A percentile compares a stretch with the other conserved stretches of the same genome.
Evolutionary conservation across 2,888 invertebrate genomes (phyloP).

Genomic region (Syritta pipiens): DNA sequence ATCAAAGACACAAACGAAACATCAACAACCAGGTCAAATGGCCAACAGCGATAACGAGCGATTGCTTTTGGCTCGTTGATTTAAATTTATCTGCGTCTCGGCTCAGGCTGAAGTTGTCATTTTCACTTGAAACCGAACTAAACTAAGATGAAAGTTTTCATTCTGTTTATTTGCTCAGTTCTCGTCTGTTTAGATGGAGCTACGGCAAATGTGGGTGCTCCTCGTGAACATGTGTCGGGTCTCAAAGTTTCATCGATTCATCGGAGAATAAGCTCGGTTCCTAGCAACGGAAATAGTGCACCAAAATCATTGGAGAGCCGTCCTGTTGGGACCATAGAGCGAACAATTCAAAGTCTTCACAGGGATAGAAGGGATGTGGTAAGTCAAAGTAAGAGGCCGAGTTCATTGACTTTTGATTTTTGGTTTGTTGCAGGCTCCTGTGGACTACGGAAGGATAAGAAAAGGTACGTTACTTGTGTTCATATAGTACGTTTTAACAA

Average conservation of each 20-base stretch:
- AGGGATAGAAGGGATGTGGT: conserved; percentile 14
- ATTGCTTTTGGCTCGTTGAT: neutral
- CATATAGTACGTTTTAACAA: neutral
- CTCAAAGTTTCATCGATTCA: conserved; percentile 35
- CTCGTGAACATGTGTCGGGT: neutral
- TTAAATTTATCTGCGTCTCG: conserved; percentile 3
- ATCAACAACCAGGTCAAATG: conserved; percentile 38
- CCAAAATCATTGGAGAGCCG: conserved; percentile 7
- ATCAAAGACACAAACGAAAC: neutral
- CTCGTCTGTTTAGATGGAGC: conserved; percentile 10
- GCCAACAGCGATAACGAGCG: conserved; percentile 33
- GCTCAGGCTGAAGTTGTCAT: conserved; percentile 22
- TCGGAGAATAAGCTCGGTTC: conserved; percentile 27
- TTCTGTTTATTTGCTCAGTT: neutral
- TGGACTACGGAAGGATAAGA: conserved; percentile 5
- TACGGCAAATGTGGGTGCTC: neutral
- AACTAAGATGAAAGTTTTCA: conserved; percentile 23
- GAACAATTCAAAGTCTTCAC: conserved; percentile 5
- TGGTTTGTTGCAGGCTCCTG: conserved; percentile 12
- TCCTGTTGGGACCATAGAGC: conserved; percentile 6
- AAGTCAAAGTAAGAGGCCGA: neutral
- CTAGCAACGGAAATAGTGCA: conserved; percentile 12
- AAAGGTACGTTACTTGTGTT: conserved; percentile 4
- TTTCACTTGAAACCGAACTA: neutral
- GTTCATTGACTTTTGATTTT: neutral